phyloP scores from a whole-genome alignment of 2,888 invertebrate genomes.

The Caenorhabditis sp. region DNA sequence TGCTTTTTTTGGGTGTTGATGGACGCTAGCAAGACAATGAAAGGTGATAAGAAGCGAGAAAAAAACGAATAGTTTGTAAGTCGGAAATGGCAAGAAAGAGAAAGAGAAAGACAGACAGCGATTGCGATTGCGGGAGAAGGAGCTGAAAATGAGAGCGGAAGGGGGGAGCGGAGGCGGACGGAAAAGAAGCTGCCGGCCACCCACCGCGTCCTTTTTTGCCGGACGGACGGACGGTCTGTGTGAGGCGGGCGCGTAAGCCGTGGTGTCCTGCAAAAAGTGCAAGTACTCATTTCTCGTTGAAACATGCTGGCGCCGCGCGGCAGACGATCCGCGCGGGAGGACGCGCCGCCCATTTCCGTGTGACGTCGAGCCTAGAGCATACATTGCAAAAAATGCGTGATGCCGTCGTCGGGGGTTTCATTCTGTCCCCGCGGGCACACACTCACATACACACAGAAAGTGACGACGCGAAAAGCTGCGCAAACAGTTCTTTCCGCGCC shows the following conservation, averaged over 20 bases:
- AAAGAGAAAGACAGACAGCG: neutral
- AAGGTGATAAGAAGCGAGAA: conserved; percentile 26
- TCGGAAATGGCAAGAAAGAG: conserved; percentile 1
- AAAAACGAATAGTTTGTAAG: neutral
- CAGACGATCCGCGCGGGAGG: conserved; percentile 50
- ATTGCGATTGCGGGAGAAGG: neutral
- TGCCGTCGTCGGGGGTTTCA: conserved; percentile 38
- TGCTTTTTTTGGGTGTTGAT: conserved; percentile 44
- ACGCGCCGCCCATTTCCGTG: conserved; percentile 56
- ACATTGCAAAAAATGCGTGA: conserved; percentile 53
- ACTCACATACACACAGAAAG: conserved; percentile 50
- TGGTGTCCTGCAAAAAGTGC: conserved; percentile 52
- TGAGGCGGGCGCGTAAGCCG: conserved; percentile 42
- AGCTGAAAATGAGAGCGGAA: neutral
- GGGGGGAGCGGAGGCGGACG: neutral
- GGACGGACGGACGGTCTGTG: conserved; percentile 35
- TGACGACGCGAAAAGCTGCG: conserved; percentile 52
- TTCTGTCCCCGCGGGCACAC: conserved; percentile 37
- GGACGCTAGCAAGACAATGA: conserved; percentile 29
- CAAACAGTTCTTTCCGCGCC: conserved; percentile 54
- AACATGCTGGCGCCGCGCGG: conserved; percentile 40
- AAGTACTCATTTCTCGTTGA: conserved; percentile 55
- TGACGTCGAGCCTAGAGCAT: conserved; percentile 51
- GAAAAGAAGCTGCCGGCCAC: conserved; percentile 25
- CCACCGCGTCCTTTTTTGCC: conserved; percentile 52